A percentile compares a stretch with the other conserved stretches of the same genome.
These are phyloP conservation scores for Heterotis niloticus DNA, from an alignment of 2,113 vertebrate genomes.

Conservation along the genomic window DNA sequence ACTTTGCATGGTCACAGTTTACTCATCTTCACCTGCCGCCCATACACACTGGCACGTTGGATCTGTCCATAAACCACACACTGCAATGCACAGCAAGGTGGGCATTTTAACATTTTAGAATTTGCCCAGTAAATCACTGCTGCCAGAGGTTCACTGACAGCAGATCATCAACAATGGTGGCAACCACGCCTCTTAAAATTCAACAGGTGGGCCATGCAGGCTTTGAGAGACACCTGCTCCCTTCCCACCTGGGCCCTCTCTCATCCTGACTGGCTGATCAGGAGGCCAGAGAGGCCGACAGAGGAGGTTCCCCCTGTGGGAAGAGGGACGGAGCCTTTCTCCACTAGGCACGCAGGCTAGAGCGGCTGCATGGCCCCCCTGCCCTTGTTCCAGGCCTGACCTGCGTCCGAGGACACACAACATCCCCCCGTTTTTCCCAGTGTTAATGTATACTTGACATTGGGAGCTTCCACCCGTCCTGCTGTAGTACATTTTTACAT, in stretches of 20 bases:
- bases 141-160: no score
- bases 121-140: no score
- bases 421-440: no score
- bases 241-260: slow-evolving; percentile 10
- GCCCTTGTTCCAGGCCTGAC: background rate
- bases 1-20: background rate
- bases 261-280: slow-evolving; percentile 55
- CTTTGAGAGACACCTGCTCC: background rate
- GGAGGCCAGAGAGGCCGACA: slow-evolving; percentile 34
- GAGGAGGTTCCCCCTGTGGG: background rate
- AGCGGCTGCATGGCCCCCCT: background rate
- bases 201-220: background rate
- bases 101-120: no score
- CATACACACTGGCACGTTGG: background rate
- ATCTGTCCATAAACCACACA: no score
- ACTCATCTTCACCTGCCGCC: background rate
- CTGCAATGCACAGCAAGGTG: no score
- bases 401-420: background rate
- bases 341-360: background rate
- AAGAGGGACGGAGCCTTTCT: background rate
- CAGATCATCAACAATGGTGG: background rate
- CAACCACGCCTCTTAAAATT: background rate
- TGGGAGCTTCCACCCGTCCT: background rate
- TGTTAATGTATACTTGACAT: no score
- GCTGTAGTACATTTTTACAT: background rate